These are phyloP conservation scores for Thunnus thynnus DNA, from an alignment of 2,113 vertebrate genomes.

Conservation along the genomic window DNA sequence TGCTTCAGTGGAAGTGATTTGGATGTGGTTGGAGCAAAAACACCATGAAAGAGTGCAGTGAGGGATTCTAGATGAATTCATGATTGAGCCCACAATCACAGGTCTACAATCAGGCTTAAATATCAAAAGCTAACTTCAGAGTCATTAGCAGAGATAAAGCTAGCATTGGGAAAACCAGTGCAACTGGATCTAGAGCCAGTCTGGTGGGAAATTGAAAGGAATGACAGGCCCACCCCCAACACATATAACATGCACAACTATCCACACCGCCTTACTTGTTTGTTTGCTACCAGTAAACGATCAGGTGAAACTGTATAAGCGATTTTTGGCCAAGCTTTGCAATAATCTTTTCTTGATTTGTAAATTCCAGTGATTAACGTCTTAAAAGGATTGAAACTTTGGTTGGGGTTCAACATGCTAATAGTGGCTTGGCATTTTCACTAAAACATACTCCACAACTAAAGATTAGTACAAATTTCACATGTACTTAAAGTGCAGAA, in stretches of 20 bases:
- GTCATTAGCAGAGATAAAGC: neutral
- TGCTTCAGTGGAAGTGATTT: neutral
- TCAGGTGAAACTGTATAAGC: neutral
- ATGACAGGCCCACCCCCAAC: neutral
- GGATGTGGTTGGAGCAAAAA: neutral
- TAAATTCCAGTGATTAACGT: neutral
- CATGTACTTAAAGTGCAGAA: neutral
- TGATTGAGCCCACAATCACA: neutral
- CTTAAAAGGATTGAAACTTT: neutral
- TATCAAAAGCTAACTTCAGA: neutral
- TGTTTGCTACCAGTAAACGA: neutral
- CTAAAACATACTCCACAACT: neutral
- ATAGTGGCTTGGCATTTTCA: neutral
- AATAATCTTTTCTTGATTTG: neutral
- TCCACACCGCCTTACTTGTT: neutral
- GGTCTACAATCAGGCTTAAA: neutral
- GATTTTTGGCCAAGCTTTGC: neutral
- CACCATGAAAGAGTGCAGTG: neutral
- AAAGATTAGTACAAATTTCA: neutral
- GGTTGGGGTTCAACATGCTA: neutral
- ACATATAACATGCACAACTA: neutral
- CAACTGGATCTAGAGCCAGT: slow-evolving; percentile 48
- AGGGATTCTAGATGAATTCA: neutral
- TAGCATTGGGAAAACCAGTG: slow-evolving; percentile 47
- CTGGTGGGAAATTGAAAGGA: slow-evolving; percentile 2